Conservation (phyloP, 2,888 invertebrate species). For the Laothoe populi region DNA sequence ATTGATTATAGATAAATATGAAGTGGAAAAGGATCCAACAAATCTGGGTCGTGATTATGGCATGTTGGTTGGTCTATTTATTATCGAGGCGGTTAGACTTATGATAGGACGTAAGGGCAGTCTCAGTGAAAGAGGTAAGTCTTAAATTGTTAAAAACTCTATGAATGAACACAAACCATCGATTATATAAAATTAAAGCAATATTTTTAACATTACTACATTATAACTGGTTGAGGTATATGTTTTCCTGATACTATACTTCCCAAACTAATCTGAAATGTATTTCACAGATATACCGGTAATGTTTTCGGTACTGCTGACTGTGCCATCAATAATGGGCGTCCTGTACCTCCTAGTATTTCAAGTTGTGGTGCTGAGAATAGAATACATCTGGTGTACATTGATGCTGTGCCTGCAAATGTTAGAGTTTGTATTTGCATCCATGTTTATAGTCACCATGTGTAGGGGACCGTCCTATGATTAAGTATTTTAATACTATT, state of each 20-base stretch:
- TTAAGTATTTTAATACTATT: conserved; percentile 43
- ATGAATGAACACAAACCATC: not conserved
- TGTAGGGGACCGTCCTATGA: conserved; percentile 86
- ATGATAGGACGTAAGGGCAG: conserved; percentile 95
- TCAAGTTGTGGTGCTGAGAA: conserved; percentile 94
- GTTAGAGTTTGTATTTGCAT: conserved; percentile 92
- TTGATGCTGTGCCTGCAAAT: conserved; percentile 93
- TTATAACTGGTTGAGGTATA: too few species aligned
- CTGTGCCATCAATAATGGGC: conserved; percentile 93
- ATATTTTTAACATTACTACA: too few species aligned
- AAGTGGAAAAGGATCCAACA: conserved; percentile 88
- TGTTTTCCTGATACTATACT: too few species aligned
- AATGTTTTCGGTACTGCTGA: conserved; percentile 91
- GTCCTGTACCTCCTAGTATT: conserved; percentile 94
- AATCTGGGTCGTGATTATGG: conserved; percentile 91
- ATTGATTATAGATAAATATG: conserved; percentile 81
- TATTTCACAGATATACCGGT: conserved; percentile 89
- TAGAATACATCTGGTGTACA: conserved; percentile 95
- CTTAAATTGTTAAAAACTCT: not conserved
- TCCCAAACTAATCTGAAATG: too few species aligned
- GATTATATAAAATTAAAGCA: too few species aligned
- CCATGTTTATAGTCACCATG: conserved; percentile 88
- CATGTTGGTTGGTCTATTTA: conserved; percentile 90
- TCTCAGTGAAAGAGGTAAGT: conserved; percentile 89
- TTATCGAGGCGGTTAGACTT: conserved; percentile 92